Conservation (phyloP, 2,888 invertebrate genomes). For the Caenorhabditis panamensis region DNA sequence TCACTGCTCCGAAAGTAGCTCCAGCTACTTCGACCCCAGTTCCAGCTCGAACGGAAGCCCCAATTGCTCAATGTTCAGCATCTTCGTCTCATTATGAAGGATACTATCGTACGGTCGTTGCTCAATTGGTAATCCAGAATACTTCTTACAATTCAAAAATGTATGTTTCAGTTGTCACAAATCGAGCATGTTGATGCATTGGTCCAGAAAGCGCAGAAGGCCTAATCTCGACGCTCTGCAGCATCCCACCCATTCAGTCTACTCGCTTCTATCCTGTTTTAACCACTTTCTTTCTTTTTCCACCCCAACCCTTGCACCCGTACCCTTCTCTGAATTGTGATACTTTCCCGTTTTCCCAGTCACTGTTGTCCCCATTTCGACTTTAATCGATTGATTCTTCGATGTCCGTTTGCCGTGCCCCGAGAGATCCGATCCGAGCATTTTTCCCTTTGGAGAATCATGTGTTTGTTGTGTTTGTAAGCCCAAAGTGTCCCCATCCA, state of each 20-base stretch:
- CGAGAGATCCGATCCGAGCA: constrained; percentile 12
- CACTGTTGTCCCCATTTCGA: constrained; percentile 7
- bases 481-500: constrained; percentile 25
- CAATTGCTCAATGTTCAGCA: not conserved
- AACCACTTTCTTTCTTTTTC: constrained; percentile 43
- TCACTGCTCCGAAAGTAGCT: constrained; percentile 2
- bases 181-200: constrained; percentile 23
- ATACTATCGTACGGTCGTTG: constrained; percentile 1
- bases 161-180: constrained; percentile 25
- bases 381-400: constrained; percentile 21
- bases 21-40: not conserved
- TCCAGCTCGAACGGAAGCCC: not conserved
- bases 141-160: not conserved
- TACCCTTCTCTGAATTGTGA: constrained; percentile 35
- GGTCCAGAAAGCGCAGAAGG: constrained; percentile 12
- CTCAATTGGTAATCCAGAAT: not conserved
- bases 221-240: not conserved
- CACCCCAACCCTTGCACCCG: constrained; percentile 6
- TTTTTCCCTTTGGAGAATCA: constrained; percentile 37
- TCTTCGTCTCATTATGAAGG: not conserved
- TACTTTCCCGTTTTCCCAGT: constrained; percentile 13
- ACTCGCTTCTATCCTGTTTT: constrained; percentile 31
- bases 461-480: not conserved
- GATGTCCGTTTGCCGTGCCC: constrained; percentile 42
- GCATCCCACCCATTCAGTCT: not conserved